These are phyloP conservation scores for Hypena proboscidalis DNA, from an alignment of 2,888 invertebrate genomes.

Conservation along the genomic window DNA sequence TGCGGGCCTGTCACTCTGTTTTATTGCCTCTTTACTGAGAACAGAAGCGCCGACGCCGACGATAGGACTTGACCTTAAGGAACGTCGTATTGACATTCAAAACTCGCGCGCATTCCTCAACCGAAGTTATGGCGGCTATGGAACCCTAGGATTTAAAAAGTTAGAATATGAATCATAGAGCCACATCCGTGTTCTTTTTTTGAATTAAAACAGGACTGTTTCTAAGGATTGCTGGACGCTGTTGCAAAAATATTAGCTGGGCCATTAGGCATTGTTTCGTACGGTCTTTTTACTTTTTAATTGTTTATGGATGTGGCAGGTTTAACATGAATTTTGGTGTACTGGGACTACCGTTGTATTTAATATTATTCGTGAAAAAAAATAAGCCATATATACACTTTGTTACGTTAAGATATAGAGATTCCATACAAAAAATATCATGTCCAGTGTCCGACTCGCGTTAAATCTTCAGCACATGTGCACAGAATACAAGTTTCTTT, in stretches of 20 bases:
- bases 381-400: background rate
- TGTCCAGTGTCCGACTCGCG: too few relatives aligned
- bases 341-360: too few relatives aligned
- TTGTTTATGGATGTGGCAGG: too few relatives aligned
- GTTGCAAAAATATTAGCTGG: too few relatives aligned
- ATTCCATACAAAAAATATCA: background rate
- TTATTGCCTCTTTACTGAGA: conserved; percentile 42
- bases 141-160: conserved; percentile 26
- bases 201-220: conserved; percentile 20
- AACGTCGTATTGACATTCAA: conserved; percentile 61
- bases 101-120: conserved; percentile 60
- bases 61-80: conserved; percentile 48
- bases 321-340: too few relatives aligned
- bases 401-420: background rate
- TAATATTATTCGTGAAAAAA: too few relatives aligned
- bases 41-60: conserved; percentile 29
- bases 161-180: conserved; percentile 21
- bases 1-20: conserved; percentile 31
- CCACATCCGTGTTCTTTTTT: conserved; percentile 19
- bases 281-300: too few relatives aligned
- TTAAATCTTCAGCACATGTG: conserved; percentile 1
- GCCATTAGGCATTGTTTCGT: too few relatives aligned
- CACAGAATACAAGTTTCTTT: conserved; percentile 6
- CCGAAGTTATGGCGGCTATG: conserved; percentile 31
- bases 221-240: conserved; percentile 27